These are phyloP conservation scores for Leptopilina drosophilae DNA, from an alignment of 2,888 invertebrate species.

Conservation along the genomic window DNA sequence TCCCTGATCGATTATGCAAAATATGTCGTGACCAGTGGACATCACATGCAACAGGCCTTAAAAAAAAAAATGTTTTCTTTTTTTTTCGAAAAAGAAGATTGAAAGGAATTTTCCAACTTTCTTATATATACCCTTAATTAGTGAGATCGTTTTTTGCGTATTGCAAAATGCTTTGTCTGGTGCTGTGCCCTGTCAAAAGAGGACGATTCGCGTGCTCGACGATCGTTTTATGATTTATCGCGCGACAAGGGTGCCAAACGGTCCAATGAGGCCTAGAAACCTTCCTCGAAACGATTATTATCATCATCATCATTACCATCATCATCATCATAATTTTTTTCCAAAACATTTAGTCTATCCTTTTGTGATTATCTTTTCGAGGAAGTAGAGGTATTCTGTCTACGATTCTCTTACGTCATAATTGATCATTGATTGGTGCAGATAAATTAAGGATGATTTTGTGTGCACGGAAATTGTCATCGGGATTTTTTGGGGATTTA, in stretches of 20 bases:
- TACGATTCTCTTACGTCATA: constrained; percentile 32
- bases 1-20: constrained; percentile 59
- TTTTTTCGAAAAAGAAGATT: not conserved
- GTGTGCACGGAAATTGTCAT: not conserved
- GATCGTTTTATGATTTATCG: constrained; percentile 32
- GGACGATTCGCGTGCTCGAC: constrained; percentile 36
- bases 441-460: not conserved
- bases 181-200: not conserved
- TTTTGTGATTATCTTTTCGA: constrained; percentile 25
- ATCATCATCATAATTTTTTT: not conserved
- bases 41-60: not conserved
- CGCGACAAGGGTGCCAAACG: constrained; percentile 49
- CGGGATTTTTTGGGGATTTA: too few relatives aligned
- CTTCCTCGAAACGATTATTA: constrained; percentile 62
- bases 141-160: constrained; percentile 44
- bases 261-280: constrained; percentile 45
- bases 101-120: not conserved
- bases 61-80: not conserved
- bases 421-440: constrained; percentile 34
- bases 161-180: constrained; percentile 34
- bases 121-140: constrained; percentile 42
- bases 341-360: constrained; percentile 44
- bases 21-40: constrained; percentile 43
- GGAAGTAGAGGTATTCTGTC: constrained; percentile 38
- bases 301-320: constrained; percentile 41